Evolutionary conservation across 2,888 invertebrate genomes (phyloP).

Genomic region (Drosophila neotestacea): DNA sequence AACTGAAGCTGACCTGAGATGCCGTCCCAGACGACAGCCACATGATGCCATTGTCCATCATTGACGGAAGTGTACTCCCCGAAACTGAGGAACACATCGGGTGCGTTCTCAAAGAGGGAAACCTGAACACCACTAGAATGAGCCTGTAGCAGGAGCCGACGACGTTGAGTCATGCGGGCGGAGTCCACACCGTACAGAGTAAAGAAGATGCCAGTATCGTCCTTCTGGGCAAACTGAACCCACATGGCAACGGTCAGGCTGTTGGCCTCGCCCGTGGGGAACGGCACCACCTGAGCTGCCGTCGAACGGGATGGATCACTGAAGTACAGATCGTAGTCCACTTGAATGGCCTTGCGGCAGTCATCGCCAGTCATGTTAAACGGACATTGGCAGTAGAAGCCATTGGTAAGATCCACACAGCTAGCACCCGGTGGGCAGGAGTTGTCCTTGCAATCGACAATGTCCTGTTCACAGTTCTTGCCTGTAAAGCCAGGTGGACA

Average conservation of each 20-base stretch:
- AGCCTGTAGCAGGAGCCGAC: conserved; percentile 94
- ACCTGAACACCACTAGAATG: conserved; percentile 97
- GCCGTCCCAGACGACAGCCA: conserved; percentile 97
- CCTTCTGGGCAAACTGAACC: conserved; percentile 97
- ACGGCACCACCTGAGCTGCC: conserved; percentile 96
- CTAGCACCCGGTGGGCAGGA: conserved; percentile 97
- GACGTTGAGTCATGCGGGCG: conserved; percentile 91
- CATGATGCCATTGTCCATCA: conserved; percentile 98
- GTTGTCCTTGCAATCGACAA: conserved; percentile 95
- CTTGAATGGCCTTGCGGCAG: conserved; percentile 98
- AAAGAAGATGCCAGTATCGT: conserved; percentile 97
- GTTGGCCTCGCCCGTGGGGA: conserved; percentile 91
- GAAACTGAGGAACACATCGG: conserved; percentile 95
- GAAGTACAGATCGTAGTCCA: conserved; percentile 98
- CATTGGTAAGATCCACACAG: conserved; percentile 95
- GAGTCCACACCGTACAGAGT: conserved; percentile 95
- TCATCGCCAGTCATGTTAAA: conserved; percentile 98
- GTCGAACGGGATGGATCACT: conserved; percentile 95
- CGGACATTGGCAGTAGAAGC: conserved; percentile 98
- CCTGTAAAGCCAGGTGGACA: conserved; percentile 93
- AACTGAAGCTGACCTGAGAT: conserved; percentile 94
- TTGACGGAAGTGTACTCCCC: conserved; percentile 96
- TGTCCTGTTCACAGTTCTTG: conserved; percentile 95
- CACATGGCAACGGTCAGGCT: conserved; percentile 97
- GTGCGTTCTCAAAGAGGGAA: conserved; percentile 94